phyloP scores from a whole-genome alignment of 2,797 vertebrate species.

The Cuculus canorus region DNA sequence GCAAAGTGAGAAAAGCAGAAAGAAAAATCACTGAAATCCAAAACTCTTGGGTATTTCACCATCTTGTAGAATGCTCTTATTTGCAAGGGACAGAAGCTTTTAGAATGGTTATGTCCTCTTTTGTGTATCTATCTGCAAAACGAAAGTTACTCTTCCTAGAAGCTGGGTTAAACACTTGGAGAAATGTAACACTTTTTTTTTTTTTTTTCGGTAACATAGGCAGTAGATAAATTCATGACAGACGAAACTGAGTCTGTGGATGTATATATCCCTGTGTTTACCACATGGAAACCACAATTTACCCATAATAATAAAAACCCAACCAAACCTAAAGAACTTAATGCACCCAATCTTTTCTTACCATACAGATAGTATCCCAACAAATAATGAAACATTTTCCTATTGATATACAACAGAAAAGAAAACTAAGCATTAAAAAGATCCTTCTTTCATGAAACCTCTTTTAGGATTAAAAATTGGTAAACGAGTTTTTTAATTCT shows the following conservation, averaged over 20 bases:
- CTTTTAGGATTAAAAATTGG: not conserved
- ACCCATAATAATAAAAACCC: not conserved
- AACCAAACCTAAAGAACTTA: not conserved
- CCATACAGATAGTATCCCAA: not conserved
- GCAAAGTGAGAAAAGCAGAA: not conserved
- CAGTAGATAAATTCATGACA: not conserved
- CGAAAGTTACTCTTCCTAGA: not conserved
- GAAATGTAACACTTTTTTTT: not conserved
- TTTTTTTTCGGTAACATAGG: not conserved
- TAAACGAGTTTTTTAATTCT: not conserved
- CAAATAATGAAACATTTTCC: not conserved
- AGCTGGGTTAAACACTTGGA: not conserved
- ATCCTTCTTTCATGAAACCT: not conserved
- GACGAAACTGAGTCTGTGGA: not conserved
- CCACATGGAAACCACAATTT: not conserved
- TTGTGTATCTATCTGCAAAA: not conserved
- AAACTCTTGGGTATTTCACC: not conserved
- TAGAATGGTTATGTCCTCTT: not conserved
- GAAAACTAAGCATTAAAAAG: not conserved
- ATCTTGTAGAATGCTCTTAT: not conserved
- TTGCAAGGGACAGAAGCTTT: not conserved
- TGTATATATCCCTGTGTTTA: not conserved
- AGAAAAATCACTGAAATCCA: not conserved
- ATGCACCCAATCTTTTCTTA: not conserved
- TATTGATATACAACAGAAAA: not conserved